Percentiles rank a stretch among this genome's conserved stretches.
Conservation (phyloP, 23 tunicate genomes). For the Botrylloides violaceus region DNA sequence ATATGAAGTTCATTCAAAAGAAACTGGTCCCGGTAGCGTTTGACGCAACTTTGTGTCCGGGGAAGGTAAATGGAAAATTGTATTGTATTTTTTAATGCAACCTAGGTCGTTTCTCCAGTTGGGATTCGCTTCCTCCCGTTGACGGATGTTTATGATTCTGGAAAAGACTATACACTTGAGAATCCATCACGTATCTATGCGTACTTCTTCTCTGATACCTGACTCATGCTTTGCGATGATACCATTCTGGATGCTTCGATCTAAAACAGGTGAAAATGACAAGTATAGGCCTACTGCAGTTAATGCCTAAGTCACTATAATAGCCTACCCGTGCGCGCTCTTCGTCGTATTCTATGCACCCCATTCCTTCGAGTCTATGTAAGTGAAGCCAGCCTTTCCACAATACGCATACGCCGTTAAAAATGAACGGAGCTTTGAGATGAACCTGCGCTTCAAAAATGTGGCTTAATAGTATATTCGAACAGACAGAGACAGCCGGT, state of each 20-base stretch:
- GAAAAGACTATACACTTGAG: background rate
- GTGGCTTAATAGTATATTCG: too few relatives aligned
- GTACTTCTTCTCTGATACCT: too few relatives aligned
- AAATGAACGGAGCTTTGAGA: constrained; percentile 75
- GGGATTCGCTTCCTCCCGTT: constrained; percentile 36
- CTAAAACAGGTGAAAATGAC: background rate
- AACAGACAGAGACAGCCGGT: too few relatives aligned
- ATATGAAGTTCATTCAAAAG: too few relatives aligned
- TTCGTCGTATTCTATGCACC: constrained; percentile 83
- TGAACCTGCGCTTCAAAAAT: too few relatives aligned
- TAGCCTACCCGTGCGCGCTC: constrained; percentile 55
- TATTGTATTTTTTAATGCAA: too few relatives aligned
- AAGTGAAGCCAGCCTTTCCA: constrained; percentile 92
- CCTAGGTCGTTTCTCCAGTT: constrained; percentile 78
- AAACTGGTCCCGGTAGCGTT: too few relatives aligned
- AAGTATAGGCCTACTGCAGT: background rate
- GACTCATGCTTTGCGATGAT: background rate
- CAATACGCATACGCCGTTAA: constrained; percentile 92
- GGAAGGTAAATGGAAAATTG: too few relatives aligned
- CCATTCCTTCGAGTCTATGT: constrained; percentile 78
- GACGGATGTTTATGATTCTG: constrained; percentile 75
- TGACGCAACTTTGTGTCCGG: too few relatives aligned
- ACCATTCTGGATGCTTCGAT: background rate
- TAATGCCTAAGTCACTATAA: background rate
- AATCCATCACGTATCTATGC: background rate